Evolutionary conservation across 2,113 vertebrate genomes (phyloP).

Genomic region (Ctenomys sociabilis): DNA sequence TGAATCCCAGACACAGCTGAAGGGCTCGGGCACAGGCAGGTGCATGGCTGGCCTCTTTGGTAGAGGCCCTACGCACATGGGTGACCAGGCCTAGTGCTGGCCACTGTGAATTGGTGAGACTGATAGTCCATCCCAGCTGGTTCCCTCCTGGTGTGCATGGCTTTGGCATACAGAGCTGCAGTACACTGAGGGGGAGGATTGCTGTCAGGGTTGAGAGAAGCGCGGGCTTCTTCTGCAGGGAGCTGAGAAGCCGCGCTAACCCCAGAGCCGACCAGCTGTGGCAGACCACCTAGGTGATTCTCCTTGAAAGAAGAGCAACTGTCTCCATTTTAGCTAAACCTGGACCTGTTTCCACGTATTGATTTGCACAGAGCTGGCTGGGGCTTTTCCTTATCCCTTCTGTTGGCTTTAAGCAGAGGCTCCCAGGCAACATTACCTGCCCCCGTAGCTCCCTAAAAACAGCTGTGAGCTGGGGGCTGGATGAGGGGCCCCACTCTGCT

Average conservation of each 20-base stretch:
- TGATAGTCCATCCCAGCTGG: not conserved
- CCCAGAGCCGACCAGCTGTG: not conserved
- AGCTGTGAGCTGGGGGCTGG: no score
- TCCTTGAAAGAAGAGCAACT: no score
- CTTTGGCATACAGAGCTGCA: not conserved
- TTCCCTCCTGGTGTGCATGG: not conserved
- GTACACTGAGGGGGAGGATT: not conserved
- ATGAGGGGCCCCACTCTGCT: no score
- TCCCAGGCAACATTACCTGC: no score
- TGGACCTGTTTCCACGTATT: no score
- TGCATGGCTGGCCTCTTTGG: not conserved
- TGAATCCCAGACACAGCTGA: not conserved
- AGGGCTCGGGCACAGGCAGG: not conserved
- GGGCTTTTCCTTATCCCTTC: no score
- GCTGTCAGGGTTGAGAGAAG: slow-evolving; percentile 15
- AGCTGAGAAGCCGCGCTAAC: not conserved
- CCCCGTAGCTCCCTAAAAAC: no score
- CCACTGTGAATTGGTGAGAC: not conserved
- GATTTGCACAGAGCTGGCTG: no score
- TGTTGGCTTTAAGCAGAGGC: no score
- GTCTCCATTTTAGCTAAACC: no score
- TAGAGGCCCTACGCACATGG: not conserved
- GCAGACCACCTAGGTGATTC: no score
- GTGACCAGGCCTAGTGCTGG: not conserved
- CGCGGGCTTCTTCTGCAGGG: not conserved